These are phyloP conservation scores for Apoda limacodes DNA, from an alignment of 2,888 invertebrate species.

Conservation along the genomic window DNA sequence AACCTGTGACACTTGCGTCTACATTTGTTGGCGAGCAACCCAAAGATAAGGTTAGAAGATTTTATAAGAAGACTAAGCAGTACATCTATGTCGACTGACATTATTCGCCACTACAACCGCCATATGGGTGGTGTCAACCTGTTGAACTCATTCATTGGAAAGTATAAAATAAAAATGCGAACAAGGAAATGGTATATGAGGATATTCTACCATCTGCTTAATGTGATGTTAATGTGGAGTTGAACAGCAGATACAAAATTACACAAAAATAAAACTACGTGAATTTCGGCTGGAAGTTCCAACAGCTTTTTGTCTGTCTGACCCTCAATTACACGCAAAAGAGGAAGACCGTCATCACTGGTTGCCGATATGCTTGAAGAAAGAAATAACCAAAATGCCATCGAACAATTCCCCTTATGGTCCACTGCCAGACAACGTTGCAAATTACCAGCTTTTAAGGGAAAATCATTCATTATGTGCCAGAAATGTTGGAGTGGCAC, in stretches of 20 bases:
- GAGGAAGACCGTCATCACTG: slow-evolving; percentile 10
- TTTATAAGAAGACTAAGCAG: slow-evolving; percentile 18
- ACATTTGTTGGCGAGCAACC: slow-evolving; percentile 17
- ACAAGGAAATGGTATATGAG: no score
- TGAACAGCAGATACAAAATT: slow-evolving; percentile 7
- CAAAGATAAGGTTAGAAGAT: slow-evolving; percentile 8
- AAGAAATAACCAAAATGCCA: slow-evolving; percentile 14
- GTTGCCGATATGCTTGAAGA: no score
- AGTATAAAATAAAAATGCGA: no score
- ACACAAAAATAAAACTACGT: no score
- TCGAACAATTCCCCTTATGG: slow-evolving; percentile 19
- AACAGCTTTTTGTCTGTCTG: slow-evolving; percentile 11
- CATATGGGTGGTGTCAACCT: no score
- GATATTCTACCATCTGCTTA: no score
- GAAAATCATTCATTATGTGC: slow-evolving; percentile 15
- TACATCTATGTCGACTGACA: no score
- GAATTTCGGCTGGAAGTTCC: no score
- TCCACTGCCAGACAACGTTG: slow-evolving; percentile 16
- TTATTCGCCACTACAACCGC: no score
- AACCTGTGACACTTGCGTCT: slow-evolving; percentile 15
- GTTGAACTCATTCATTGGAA: no score
- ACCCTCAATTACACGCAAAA: slow-evolving; percentile 10
- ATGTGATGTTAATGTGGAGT: slow-evolving; percentile 10
- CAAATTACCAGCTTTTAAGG: slow-evolving; percentile 18
- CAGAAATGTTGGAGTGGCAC: slow-evolving; percentile 17